Evolutionary conservation across 53 echinoderm and acorn worm species (phyloP).

Genomic region (Patiria pectinifera): DNA sequence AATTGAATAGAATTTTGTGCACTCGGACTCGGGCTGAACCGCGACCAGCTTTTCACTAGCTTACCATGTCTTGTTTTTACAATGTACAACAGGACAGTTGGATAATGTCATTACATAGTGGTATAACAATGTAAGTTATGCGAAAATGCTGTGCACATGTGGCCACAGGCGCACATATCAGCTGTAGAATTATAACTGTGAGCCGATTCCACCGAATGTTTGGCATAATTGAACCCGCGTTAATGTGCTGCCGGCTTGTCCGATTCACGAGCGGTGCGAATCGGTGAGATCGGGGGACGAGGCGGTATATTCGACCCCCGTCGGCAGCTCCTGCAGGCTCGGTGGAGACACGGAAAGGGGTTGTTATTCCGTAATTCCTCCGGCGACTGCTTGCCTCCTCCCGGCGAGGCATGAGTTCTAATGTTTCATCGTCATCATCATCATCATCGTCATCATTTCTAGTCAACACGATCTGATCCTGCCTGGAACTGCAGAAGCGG

Average conservation of each 20-base stretch:
- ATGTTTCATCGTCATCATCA: slow-evolving; percentile 22
- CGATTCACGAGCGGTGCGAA: neutral
- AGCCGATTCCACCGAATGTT: slow-evolving; percentile 39
- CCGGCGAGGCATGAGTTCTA: neutral
- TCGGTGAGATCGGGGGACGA: neutral
- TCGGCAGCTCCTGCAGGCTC: neutral
- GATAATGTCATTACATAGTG: neutral
- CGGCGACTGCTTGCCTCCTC: slow-evolving; percentile 26
- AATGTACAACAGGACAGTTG: too few relatives aligned
- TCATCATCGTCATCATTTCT: neutral
- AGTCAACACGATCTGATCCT: neutral
- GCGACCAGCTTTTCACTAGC: too few relatives aligned
- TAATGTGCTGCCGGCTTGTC: neutral
- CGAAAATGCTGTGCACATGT: neutral
- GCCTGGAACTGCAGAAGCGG: neutral
- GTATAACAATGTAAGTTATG: neutral
- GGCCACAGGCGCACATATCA: neutral
- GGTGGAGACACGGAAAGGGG: neutral
- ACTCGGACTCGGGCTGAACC: too few relatives aligned
- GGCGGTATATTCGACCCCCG: neutral
- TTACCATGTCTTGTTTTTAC: too few relatives aligned
- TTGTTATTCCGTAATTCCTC: slow-evolving; percentile 17
- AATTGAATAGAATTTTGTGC: too few relatives aligned
- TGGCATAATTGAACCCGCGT: slow-evolving; percentile 14
- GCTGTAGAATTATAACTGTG: neutral